Percentiles rank a stretch among this genome's conserved stretches.
Evolutionary conservation across 2,888 invertebrate genomes (phyloP).

Genomic region (Dynastes maya): DNA sequence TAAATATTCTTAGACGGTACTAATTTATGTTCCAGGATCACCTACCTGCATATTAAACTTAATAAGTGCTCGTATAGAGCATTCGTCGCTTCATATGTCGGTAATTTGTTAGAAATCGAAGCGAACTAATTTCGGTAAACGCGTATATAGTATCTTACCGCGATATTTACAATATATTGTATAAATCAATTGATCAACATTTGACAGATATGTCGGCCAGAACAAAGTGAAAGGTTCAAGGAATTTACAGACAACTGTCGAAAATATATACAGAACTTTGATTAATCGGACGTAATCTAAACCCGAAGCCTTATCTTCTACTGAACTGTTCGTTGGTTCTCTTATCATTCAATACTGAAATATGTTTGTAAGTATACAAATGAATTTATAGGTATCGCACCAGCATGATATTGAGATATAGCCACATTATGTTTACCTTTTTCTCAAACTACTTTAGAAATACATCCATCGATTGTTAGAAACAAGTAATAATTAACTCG

Average conservation of each 20-base stretch:
- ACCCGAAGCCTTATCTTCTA: neutral
- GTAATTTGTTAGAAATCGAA: slow-evolving; percentile 1
- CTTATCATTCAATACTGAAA: slow-evolving; percentile 16
- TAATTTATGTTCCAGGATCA: too few relatives aligned
- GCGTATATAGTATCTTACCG: neutral
- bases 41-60: too few relatives aligned
- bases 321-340: slow-evolving; percentile 14
- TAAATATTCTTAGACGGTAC: too few relatives aligned
- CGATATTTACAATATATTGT: slow-evolving; percentile 18
- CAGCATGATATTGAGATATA: too few relatives aligned
- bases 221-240: slow-evolving; percentile 34
- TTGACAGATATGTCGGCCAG: slow-evolving; percentile 34
- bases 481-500: too few relatives aligned
- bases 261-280: slow-evolving; percentile 21
- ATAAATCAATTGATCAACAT: slow-evolving; percentile 35
- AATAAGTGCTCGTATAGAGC: too few relatives aligned
- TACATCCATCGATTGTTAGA: too few relatives aligned
- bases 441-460: too few relatives aligned
- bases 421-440: too few relatives aligned
- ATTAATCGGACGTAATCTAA: slow-evolving; percentile 47
- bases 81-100: neutral
- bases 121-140: neutral
- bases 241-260: slow-evolving; percentile 34
- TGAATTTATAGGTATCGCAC: neutral
- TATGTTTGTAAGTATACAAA: slow-evolving; percentile 4